Conservation (phyloP, 2,113 vertebrate genomes). For the Entelurus aequoreus region DNA sequence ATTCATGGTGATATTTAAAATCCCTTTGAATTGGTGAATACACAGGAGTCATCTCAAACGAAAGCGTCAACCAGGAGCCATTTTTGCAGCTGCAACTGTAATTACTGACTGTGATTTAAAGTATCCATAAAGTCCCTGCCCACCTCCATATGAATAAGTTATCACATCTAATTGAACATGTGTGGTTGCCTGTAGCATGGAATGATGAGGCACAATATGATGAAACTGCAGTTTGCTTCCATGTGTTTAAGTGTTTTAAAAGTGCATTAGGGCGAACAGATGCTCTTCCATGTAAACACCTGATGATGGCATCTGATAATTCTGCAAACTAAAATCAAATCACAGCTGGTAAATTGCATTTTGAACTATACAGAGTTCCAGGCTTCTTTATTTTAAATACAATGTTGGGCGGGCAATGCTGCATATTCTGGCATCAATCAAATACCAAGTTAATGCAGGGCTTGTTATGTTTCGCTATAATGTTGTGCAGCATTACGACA, state of each 20-base stretch:
- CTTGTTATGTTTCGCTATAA: too few relatives aligned
- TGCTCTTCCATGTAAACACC: conserved; percentile 8
- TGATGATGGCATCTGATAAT: conserved; percentile 25
- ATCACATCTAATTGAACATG: conserved; percentile 29
- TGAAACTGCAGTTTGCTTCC: conserved; percentile 18
- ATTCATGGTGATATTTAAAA: conserved; percentile 42
- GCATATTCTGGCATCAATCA: too few relatives aligned
- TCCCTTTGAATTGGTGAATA: conserved; percentile 20
- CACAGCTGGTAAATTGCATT: conserved; percentile 23
- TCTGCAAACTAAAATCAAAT: conserved; percentile 23
- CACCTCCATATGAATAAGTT: conserved; percentile 31
- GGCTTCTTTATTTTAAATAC: background rate
- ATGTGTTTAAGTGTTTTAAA: conserved; percentile 12
- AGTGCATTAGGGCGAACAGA: conserved; percentile 6
- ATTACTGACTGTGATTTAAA: conserved; percentile 33
- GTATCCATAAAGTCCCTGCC: conserved; percentile 18
- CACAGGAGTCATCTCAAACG: conserved; percentile 19
- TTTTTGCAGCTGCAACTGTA: conserved; percentile 17
- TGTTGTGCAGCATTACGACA: too few relatives aligned
- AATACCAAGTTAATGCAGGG: too few relatives aligned
- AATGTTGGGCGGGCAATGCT: too few relatives aligned
- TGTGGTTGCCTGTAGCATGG: conserved; percentile 4
- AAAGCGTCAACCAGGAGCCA: conserved; percentile 19
- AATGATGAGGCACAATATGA: conserved; percentile 4
- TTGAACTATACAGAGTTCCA: background rate